Evolutionary conservation across 2,797 vertebrate genomes (phyloP), one percentile per base, ranked within the genome.

Genomic region (Rhinophrynus dorsalis): DNA sequence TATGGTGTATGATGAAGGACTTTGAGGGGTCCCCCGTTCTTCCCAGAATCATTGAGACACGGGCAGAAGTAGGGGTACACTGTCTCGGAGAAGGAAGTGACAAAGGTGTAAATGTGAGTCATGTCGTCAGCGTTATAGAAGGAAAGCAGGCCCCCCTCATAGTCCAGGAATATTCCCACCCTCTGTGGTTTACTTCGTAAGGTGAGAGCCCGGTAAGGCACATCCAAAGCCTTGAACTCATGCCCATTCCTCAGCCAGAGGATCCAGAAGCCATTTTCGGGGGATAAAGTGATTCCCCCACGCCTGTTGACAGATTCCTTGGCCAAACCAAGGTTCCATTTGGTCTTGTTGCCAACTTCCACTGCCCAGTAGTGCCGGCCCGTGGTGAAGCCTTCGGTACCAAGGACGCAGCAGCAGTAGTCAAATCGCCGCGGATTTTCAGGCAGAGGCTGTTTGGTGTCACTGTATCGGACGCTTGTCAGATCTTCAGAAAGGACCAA

Each of bases 291-390:
- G 71, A 82, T 82, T 21, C 85, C 83, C 2, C 82, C 87, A 58
- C 88, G 90, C 50, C 89, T 78, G 75, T 85, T 86, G 65, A 90
- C 86, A 0, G 84, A 90, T 30, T 86, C 83, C 0, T 18, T 37
- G 23, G 85, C 91, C 67, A 91, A 86, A 0, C 92, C 90, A 5
- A 91, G 82, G 1, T 83, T 86, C 90, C 92, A 92, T 0, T 89
- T 86, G 0, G 81, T 89, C 57, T 89, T 87, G 29, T 68, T 71
- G 48, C 79, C 85, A 61, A 93, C 87, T n/a, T 74, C 68, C 20
- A 86, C 73, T 27, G 75, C 63, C 44, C 47, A 71, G 67, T 71
- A 67, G 50, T 69, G 74, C 15, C 62, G 42, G 1, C 87, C 83
- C 66, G 83, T 81, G 30, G 79, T 69, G 74, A 89, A 89, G 18